phyloP scores from a whole-genome alignment of 2,888 invertebrate genomes.

The Napeogenes sylphis region DNA sequence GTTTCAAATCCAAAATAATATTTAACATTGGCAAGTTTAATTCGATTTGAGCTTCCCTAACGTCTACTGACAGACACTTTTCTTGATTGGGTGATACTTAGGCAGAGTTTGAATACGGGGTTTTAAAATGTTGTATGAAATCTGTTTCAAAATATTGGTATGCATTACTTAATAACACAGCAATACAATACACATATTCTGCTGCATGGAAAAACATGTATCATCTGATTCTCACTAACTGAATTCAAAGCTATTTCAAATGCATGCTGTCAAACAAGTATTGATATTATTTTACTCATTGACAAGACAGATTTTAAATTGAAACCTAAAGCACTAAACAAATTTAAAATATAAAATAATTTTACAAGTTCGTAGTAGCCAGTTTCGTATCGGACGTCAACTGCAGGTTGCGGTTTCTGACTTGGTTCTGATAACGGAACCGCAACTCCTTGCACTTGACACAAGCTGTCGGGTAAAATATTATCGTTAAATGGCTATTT shows the following conservation, averaged over 20 bases:
- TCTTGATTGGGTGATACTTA: slow-evolving; percentile 6
- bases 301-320: too few species aligned
- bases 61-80: too few species aligned
- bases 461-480: slow-evolving; percentile 31
- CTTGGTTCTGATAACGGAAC: slow-evolving; percentile 35
- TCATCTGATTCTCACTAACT: too few species aligned
- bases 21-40: slow-evolving; percentile 21
- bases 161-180: too few species aligned
- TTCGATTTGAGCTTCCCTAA: slow-evolving; percentile 13
- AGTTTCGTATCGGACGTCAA: slow-evolving; percentile 17
- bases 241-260: too few species aligned
- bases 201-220: too few species aligned
- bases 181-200: too few species aligned
- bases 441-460: slow-evolving; percentile 50
- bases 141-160: too few species aligned
- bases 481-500: slow-evolving; percentile 11
- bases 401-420: slow-evolving; percentile 32
- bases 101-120: slow-evolving; percentile 4
- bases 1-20: slow-evolving; percentile 19
- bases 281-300: too few species aligned
- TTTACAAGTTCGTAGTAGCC: slow-evolving; percentile 8
- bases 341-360: slow-evolving; percentile 12
- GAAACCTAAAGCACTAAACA: too few species aligned
- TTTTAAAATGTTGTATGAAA: background rate
- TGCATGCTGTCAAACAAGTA: too few species aligned